phyloP scores from a whole-genome alignment of 1,140 invertebrate species.

The Mesaphorura yosii region DNA sequence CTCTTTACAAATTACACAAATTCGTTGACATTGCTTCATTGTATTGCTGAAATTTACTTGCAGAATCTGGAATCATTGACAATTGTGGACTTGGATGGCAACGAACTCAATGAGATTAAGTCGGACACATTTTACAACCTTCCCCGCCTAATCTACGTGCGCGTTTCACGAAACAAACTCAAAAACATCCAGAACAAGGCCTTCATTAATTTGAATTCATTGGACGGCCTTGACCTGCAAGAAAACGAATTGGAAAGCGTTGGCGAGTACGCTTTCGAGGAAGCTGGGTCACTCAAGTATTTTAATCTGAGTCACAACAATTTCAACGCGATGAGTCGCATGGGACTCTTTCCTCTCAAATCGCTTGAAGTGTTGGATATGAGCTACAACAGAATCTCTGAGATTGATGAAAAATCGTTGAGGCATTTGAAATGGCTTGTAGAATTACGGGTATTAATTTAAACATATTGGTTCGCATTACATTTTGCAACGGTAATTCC shows the following conservation, averaged over 20 bases:
- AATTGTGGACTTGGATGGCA: slow-evolving; percentile 64
- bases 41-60: slow-evolving; percentile 38
- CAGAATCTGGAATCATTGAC: slow-evolving; percentile 55
- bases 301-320: slow-evolving; percentile 59
- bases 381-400: slow-evolving; percentile 57
- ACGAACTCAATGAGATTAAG: slow-evolving; percentile 64
- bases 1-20: slow-evolving; percentile 2
- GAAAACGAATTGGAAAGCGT: slow-evolving; percentile 61
- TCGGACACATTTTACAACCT: slow-evolving; percentile 61
- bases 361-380: slow-evolving; percentile 70
- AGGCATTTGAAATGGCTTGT: slow-evolving; percentile 67
- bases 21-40: background rate
- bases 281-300: slow-evolving; percentile 61
- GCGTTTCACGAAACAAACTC: slow-evolving; percentile 59
- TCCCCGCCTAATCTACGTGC: slow-evolving; percentile 60
- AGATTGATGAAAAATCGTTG: slow-evolving; percentile 50
- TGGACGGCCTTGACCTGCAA: slow-evolving; percentile 64
- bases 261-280: slow-evolving; percentile 60
- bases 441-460: slow-evolving; percentile 53
- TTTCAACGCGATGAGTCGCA: slow-evolving; percentile 53
- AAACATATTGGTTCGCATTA: slow-evolving; percentile 6
- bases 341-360: slow-evolving; percentile 54
- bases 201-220: slow-evolving; percentile 59
- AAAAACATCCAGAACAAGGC: slow-evolving; percentile 51
- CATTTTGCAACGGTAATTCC: background rate